Conservation (phyloP, 2,888 invertebrate species). For the Heliconius hortense region DNA sequence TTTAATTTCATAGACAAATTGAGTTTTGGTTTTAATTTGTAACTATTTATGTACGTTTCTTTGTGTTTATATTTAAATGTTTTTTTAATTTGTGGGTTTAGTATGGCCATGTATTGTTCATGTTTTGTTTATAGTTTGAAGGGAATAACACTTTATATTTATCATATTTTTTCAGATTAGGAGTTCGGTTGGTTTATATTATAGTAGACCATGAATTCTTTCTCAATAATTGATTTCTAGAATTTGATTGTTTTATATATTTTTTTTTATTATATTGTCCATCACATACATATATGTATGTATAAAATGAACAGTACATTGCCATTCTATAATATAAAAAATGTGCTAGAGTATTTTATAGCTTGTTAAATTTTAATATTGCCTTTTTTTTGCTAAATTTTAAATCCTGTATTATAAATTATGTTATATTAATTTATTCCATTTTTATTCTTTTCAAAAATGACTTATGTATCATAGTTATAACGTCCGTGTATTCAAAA, state of each 20-base stretch:
- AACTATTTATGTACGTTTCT: too few relatives aligned
- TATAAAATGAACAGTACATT: background rate
- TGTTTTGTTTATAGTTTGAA: background rate
- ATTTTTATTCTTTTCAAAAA: background rate
- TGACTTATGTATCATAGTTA: background rate
- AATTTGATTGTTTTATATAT: background rate
- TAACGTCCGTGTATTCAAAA: background rate
- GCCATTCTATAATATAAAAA: background rate
- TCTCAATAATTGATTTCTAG: background rate
- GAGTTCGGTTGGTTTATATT: too few relatives aligned
- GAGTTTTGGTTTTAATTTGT: background rate
- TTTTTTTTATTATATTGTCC: background rate
- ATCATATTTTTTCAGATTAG: too few relatives aligned
- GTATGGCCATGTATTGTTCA: background rate
- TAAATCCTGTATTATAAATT: background rate
- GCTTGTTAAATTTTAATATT: background rate
- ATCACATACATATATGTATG: background rate
- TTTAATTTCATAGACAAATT: slow-evolving; percentile 41
- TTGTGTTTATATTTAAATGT: background rate
- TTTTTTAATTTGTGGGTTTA: background rate
- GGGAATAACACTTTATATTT: too few relatives aligned
- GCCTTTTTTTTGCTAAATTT: background rate
- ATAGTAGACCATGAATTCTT: too few relatives aligned
- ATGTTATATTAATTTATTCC: background rate
- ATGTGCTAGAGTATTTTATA: background rate